Evolutionary conservation across 2,113 vertebrate genomes (phyloP).

Genomic region (Ageneiosus marmoratus): DNA sequence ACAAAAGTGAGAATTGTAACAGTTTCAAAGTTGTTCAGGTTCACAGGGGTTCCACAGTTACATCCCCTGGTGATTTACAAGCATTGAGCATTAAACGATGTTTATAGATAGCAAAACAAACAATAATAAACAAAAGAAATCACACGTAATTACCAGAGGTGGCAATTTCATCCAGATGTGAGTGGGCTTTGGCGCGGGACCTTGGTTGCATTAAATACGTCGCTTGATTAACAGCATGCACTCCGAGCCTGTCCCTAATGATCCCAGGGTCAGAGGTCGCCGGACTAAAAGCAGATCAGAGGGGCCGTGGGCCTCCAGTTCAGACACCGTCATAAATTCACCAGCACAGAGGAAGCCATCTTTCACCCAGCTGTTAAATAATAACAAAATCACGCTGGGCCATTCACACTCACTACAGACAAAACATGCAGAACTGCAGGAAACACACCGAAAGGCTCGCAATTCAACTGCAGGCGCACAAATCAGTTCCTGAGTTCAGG

Average conservation of each 20-base stretch:
- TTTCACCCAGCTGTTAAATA: constrained; percentile 57
- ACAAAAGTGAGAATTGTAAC: background rate
- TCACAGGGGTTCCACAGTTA: background rate
- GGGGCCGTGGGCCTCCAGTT: constrained; percentile 41
- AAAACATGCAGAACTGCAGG: constrained; percentile 13
- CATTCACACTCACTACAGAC: constrained; percentile 20
- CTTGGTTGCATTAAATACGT: constrained; percentile 48
- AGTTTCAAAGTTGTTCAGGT: background rate
- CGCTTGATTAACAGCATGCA: constrained; percentile 44
- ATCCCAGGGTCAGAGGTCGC: constrained; percentile 59
- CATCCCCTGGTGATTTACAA: constrained; percentile 26
- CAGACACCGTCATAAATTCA: constrained; percentile 62
- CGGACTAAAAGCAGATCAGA: constrained; percentile 59
- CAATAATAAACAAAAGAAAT: constrained; percentile 55
- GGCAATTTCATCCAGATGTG: constrained; percentile 63
- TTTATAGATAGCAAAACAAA: constrained; percentile 55
- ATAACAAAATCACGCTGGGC: constrained; percentile 50
- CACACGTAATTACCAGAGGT: constrained; percentile 56
- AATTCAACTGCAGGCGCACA: background rate
- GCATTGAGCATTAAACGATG: constrained; percentile 43
- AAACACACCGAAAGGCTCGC: constrained; percentile 1
- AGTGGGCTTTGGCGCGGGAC: constrained; percentile 31
- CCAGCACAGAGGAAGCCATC: constrained; percentile 56
- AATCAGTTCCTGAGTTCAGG: background rate
- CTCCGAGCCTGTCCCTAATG: constrained; percentile 48